Conservation (phyloP, 2,797 vertebrate genomes). For the Diceros bicornis region DNA sequence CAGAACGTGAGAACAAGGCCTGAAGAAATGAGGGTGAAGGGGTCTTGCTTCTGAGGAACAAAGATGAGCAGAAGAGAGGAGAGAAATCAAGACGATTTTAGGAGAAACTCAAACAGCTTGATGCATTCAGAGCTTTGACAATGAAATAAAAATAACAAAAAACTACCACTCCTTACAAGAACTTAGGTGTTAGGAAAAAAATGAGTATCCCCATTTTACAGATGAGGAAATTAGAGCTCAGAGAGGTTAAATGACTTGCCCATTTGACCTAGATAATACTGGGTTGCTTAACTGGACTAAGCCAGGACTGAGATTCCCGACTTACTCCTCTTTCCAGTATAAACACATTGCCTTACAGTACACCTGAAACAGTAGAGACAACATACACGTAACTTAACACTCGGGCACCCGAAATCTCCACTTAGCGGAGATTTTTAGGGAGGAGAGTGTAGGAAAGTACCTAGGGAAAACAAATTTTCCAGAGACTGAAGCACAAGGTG, state of each 20-base stretch:
- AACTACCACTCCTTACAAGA: background rate
- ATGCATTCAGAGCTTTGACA: background rate
- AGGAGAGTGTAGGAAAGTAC: background rate
- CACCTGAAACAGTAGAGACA: background rate
- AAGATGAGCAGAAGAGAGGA: background rate
- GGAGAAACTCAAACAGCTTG: background rate
- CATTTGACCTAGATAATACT: background rate
- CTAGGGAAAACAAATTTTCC: background rate
- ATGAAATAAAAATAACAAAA: background rate
- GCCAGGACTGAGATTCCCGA: background rate
- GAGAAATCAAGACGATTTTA: background rate
- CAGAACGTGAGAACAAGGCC: background rate
- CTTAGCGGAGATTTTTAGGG: background rate
- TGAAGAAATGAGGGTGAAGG: conserved; percentile 11
- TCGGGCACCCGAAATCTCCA: background rate
- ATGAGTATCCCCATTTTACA: background rate
- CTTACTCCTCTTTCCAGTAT: background rate
- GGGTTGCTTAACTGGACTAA: background rate
- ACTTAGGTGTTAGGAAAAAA: background rate
- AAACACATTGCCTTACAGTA: background rate
- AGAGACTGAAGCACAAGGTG: background rate
- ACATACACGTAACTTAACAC: background rate
- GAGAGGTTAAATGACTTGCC: background rate
- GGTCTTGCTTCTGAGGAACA: background rate
- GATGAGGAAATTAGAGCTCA: background rate